These are phyloP conservation scores for Apotomis betuletana DNA, from an alignment of 2,888 invertebrate species.

Conservation along the genomic window DNA sequence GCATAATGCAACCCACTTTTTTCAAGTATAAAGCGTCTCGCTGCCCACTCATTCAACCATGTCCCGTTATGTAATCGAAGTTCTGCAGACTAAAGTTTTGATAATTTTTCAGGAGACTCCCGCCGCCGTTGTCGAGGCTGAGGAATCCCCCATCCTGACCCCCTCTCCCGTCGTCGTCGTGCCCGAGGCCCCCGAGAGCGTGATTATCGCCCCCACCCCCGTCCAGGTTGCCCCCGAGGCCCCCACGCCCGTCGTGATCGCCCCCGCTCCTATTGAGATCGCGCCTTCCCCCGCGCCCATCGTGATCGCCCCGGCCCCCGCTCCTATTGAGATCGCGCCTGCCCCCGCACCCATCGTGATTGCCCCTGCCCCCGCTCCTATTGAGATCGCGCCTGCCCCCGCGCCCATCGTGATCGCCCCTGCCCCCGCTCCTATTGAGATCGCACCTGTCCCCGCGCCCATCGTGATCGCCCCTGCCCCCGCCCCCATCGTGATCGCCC, in stretches of 20 bases:
- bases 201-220: constrained; percentile 36
- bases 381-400: constrained; percentile 37
- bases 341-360: constrained; percentile 44
- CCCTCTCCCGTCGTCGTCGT: constrained; percentile 41
- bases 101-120: constrained; percentile 17
- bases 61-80: too few relatives aligned
- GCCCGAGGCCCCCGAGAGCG: constrained; percentile 42
- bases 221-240: constrained; percentile 3
- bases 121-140: constrained; percentile 1
- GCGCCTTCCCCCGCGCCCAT: constrained; percentile 41
- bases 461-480: constrained; percentile 32
- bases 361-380: constrained; percentile 21
- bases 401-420: constrained; percentile 23
- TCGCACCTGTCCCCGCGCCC: constrained; percentile 14
- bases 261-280: constrained; percentile 40
- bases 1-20: too few relatives aligned
- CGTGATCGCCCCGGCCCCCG: constrained; percentile 43
- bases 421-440: neutral
- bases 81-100: neutral
- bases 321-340: constrained; percentile 45
- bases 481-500: constrained; percentile 23
- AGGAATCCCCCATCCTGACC: constrained; percentile 15
- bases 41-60: too few relatives aligned
- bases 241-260: constrained; percentile 48
- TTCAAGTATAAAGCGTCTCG: too few relatives aligned